A percentile compares a stretch with the other conserved stretches of the same genome.
Conservation (phyloP, 2,113 vertebrate genomes). For the Myrmecobius fasciatus region DNA sequence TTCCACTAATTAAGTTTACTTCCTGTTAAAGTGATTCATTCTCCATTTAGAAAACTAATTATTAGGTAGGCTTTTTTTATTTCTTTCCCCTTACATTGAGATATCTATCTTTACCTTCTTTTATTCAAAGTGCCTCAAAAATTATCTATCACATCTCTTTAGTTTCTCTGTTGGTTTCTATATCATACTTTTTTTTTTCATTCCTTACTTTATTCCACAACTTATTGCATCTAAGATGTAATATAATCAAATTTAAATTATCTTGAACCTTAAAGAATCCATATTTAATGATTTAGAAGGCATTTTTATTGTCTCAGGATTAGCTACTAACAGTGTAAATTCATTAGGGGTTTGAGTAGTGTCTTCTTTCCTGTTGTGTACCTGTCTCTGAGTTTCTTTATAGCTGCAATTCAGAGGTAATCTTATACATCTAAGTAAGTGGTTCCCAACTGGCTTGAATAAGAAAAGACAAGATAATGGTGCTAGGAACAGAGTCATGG, state of each 20-base stretch:
- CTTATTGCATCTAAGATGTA: not conserved
- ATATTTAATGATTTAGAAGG: too few relatives aligned
- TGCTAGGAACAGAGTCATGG: not conserved
- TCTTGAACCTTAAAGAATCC: not conserved
- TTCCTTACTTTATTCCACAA: not conserved
- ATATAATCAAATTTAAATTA: not conserved
- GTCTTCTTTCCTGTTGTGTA: not conserved
- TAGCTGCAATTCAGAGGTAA: not conserved
- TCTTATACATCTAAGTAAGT: not conserved
- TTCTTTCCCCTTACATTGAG: not conserved
- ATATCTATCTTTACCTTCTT: not conserved
- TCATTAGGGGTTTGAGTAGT: not conserved
- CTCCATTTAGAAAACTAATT: not conserved
- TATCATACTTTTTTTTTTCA: not conserved
- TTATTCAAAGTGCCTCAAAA: not conserved
- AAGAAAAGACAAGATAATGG: not conserved
- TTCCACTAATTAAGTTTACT: not conserved
- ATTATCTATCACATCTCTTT: not conserved
- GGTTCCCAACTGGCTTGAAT: too few relatives aligned
- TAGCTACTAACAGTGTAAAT: not conserved
- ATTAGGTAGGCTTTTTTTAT: not conserved
- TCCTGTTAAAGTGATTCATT: not conserved
- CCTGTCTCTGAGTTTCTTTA: not conserved
- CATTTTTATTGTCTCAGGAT: not conserved
- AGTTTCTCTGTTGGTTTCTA: not conserved